Percentiles rank a stretch among this genome's conserved stretches.
Conservation (phyloP, 2,888 invertebrate genomes). For the Plutella xylostella region DNA sequence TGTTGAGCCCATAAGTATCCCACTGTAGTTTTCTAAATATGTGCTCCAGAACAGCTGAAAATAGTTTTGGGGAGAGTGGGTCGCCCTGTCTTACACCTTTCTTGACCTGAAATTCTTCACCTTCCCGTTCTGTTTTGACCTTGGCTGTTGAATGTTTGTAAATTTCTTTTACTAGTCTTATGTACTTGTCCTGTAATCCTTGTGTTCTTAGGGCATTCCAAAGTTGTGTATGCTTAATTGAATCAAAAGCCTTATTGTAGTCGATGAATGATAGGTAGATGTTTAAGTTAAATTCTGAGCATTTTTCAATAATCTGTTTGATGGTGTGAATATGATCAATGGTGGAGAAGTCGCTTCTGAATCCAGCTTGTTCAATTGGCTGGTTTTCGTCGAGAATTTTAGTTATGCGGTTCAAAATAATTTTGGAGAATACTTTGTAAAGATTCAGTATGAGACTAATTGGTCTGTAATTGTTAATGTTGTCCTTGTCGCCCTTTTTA, state of each 20-base stretch:
- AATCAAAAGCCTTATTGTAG: conserved; percentile 12
- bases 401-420: conserved; percentile 19
- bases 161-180: neutral
- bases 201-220: conserved; percentile 3
- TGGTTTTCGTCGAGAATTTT: conserved; percentile 17
- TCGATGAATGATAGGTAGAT: conserved; percentile 12
- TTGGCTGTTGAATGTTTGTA: neutral
- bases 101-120: conserved; percentile 1
- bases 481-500: conserved; percentile 19
- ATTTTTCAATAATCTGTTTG: conserved; percentile 12
- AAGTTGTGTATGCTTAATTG: neutral
- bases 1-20: conserved; percentile 10
- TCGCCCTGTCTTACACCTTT: conserved; percentile 7
- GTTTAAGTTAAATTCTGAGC: conserved; percentile 5
- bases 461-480: conserved; percentile 19
- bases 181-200: neutral
- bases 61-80: conserved; percentile 18
- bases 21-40: conserved; percentile 13
- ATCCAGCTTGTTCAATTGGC: conserved; percentile 21
- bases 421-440: too few species aligned
- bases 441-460: conserved; percentile 20
- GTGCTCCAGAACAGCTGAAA: conserved; percentile 13
- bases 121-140: neutral
- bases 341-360: conserved; percentile 16
- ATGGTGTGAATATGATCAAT: conserved; percentile 19